Percentiles rank a stretch among this genome's conserved stretches.
Conservation (phyloP, 1,140 invertebrate genomes). For the Rhizoglyphus robini region DNA sequence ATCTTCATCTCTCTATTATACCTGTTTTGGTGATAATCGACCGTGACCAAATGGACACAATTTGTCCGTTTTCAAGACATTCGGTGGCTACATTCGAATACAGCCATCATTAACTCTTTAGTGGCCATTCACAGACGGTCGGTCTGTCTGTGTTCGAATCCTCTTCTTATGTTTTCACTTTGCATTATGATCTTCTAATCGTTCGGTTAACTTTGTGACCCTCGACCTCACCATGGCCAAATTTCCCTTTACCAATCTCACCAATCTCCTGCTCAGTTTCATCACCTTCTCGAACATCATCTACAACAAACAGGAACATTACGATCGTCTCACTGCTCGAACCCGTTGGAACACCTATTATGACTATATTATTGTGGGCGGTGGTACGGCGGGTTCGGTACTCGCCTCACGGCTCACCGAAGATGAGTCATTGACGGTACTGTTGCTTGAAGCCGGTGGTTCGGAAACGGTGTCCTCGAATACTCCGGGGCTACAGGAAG, state of each 20-base stretch:
- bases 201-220: too few relatives aligned
- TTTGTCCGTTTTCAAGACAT: too few relatives aligned
- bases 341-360: conserved; percentile 47
- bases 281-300: conserved; percentile 7
- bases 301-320: conserved; percentile 5
- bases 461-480: conserved; percentile 17
- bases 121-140: too few relatives aligned
- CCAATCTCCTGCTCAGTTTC: conserved; percentile 11
- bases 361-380: conserved; percentile 27
- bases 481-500: conserved; percentile 44
- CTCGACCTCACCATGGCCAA: neutral
- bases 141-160: too few relatives aligned
- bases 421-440: conserved; percentile 24
- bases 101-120: too few relatives aligned
- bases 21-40: too few relatives aligned
- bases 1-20: too few relatives aligned
- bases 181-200: too few relatives aligned
- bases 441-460: conserved; percentile 31
- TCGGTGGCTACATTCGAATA: too few relatives aligned
- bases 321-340: neutral
- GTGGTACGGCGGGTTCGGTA: conserved; percentile 28
- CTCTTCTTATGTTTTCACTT: too few relatives aligned
- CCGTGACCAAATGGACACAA: too few relatives aligned
- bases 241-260: conserved; percentile 8
- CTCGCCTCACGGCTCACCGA: conserved; percentile 30